phyloP scores from a whole-genome alignment of 2,113 vertebrate species.

The Spermophilus dauricus region DNA sequence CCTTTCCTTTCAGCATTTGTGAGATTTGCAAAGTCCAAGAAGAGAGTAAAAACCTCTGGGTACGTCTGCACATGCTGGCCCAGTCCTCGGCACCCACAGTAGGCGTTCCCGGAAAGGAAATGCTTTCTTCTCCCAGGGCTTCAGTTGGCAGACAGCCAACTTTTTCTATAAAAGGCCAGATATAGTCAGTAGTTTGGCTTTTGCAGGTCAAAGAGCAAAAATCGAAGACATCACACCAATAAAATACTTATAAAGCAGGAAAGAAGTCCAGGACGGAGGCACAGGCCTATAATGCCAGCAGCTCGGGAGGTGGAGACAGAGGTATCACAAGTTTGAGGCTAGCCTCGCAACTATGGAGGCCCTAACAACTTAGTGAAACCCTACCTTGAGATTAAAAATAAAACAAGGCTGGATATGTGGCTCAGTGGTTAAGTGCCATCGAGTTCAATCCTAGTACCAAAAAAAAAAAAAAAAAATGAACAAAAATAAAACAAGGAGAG shows the following conservation, averaged over 20 bases:
- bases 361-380: too few species aligned
- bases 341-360: too few species aligned
- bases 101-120: accelerated
- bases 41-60: not conserved
- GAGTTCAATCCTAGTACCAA: too few species aligned
- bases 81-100: accelerated
- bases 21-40: not conserved
- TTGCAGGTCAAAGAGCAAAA: not conserved
- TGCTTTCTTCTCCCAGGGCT: not conserved
- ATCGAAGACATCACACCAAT: not conserved
- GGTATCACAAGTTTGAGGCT: too few species aligned
- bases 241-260: not conserved
- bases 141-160: accelerated
- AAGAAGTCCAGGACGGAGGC: not conserved
- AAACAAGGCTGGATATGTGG: too few species aligned
- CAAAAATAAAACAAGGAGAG: not conserved
- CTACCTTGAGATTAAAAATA: too few species aligned
- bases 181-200: not conserved
- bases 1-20: accelerated
- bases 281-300: too few species aligned
- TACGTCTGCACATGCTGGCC: accelerated
- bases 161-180: not conserved
- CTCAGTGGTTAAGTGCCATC: too few species aligned
- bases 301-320: too few species aligned
- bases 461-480: too few species aligned